Evolutionary conservation across 2,797 vertebrate genomes (phyloP).

Genomic region (Ispidina lecontei): DNA sequence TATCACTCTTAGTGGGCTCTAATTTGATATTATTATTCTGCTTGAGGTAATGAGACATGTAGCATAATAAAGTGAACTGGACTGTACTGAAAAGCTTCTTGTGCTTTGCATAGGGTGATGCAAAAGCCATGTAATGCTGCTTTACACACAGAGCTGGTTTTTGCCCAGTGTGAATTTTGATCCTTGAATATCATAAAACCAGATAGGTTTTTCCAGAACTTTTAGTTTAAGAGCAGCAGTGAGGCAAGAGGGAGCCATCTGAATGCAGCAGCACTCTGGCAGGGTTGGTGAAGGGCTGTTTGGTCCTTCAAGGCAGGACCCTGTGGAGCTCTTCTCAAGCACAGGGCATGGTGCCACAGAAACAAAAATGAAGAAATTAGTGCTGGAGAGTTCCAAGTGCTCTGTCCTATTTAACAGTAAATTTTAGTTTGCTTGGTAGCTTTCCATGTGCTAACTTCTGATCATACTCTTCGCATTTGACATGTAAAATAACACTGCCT

Average conservation of each 20-base stretch:
- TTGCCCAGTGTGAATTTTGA: neutral
- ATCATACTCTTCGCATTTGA: fast-evolving
- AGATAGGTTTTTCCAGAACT: neutral
- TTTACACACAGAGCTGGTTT: neutral
- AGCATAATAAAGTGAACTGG: neutral
- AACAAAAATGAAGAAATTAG: neutral
- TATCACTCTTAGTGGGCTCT: neutral
- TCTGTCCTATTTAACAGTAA: neutral
- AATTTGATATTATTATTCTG: neutral
- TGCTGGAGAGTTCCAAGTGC: neutral
- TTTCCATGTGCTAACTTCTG: neutral
- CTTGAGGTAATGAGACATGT: neutral
- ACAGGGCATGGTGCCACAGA: too few relatives aligned
- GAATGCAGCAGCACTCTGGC: neutral
- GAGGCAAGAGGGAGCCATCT: neutral
- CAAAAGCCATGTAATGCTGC: neutral
- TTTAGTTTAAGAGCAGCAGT: neutral
- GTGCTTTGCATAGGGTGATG: neutral
- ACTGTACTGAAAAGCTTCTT: neutral
- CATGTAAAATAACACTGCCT: neutral
- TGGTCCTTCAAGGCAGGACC: neutral
- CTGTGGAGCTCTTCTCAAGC: neutral
- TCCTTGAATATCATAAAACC: neutral
- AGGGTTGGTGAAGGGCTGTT: neutral
- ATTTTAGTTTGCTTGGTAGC: neutral